phyloP scores from a whole-genome alignment of 2,113 vertebrate genomes.

The Panurus biarmicus region DNA sequence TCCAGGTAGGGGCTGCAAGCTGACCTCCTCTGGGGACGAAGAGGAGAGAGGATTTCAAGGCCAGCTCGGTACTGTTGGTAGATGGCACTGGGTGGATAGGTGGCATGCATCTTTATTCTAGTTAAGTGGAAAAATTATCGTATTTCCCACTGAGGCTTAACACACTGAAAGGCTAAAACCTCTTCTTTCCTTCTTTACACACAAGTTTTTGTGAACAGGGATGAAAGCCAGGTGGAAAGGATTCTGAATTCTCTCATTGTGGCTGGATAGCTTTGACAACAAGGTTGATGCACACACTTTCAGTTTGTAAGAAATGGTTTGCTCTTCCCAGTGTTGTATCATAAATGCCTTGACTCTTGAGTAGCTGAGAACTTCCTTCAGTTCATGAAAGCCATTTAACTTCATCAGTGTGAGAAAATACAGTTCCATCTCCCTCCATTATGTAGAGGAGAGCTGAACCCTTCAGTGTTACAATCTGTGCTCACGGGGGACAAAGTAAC shows the following conservation, averaged over 20 bases:
- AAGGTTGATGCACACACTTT: neutral
- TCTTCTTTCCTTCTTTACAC: neutral
- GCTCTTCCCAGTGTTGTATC: neutral
- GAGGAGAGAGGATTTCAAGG: neutral
- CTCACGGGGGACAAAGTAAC: neutral
- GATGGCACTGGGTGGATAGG: neutral
- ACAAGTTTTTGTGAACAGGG: neutral
- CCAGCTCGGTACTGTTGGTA: rapidly evolving
- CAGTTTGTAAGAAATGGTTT: neutral
- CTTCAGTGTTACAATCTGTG: rapidly evolving
- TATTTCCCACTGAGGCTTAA: neutral
- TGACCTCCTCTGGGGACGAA: rapidly evolving
- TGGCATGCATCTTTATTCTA: neutral
- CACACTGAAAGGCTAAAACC: neutral
- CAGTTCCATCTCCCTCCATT: neutral
- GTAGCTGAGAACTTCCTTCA: neutral
- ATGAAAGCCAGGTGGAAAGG: neutral
- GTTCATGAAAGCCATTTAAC: neutral
- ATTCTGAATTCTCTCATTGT: neutral
- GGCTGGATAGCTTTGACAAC: neutral
- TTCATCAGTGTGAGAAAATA: neutral
- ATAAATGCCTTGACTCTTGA: neutral
- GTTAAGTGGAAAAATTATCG: neutral
- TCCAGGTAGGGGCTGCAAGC: neutral
- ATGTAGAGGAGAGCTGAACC: neutral